These are phyloP conservation scores for Boloria euphrosyne DNA, from an alignment of 2,888 invertebrate species.

Conservation along the genomic window DNA sequence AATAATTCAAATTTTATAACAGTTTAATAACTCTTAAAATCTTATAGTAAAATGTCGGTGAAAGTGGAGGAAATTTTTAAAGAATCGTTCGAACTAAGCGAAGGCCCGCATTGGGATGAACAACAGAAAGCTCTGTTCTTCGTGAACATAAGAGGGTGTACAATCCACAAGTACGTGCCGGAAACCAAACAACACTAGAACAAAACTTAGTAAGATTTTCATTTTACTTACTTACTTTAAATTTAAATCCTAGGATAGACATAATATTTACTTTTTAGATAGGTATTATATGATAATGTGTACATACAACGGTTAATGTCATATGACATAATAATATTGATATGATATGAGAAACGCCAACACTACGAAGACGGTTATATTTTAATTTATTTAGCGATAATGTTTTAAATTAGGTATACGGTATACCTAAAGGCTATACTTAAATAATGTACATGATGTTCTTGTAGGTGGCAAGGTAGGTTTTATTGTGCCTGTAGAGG, in stretches of 20 bases:
- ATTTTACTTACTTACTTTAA: background rate
- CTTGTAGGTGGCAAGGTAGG: slow-evolving; percentile 66
- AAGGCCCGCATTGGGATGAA: slow-evolving; percentile 88
- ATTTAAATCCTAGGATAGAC: background rate
- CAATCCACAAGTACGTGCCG: slow-evolving; percentile 80
- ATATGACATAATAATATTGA: background rate
- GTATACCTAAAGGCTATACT: no score
- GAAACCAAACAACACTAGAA: slow-evolving; percentile 72
- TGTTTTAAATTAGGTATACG: no score
- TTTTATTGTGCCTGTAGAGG: slow-evolving; percentile 85
- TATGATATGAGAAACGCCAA: background rate
- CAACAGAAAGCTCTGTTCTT: slow-evolving; percentile 83
- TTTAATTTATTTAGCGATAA: no score
- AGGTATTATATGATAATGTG: background rate
- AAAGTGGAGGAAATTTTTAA: slow-evolving; percentile 5
- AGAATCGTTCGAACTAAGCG: slow-evolving; percentile 75
- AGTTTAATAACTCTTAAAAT: background rate
- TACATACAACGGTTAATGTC: no score
- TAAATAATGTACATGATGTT: background rate
- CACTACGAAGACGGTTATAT: no score
- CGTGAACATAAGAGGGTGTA: slow-evolving; percentile 81
- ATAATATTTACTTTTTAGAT: background rate
- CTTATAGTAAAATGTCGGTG: slow-evolving; percentile 4
- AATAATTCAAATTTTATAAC: no score
- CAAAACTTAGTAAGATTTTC: slow-evolving; percentile 69